phyloP scores from a whole-genome alignment of 2,797 vertebrate genomes.

The Darevskia nairensis region DNA sequence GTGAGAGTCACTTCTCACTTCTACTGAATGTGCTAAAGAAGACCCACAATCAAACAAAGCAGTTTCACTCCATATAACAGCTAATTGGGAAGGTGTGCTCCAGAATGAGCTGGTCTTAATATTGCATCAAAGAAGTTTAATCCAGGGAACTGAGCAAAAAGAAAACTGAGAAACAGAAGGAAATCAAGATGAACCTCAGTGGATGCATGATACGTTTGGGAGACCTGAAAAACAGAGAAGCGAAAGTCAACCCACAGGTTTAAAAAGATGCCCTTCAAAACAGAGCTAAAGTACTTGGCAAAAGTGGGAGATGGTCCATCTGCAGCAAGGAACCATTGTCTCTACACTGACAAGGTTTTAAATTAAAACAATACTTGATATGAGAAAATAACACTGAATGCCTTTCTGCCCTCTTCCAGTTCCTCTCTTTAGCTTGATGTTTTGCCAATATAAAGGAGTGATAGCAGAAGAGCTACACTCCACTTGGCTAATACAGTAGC shows the following conservation, averaged over 20 bases:
- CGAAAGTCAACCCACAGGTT: slow-evolving; percentile 1
- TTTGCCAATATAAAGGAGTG: slow-evolving; percentile 11
- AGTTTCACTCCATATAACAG: slow-evolving; percentile 32
- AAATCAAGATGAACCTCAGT: slow-evolving; percentile 48
- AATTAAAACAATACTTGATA: neutral
- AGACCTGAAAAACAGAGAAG: slow-evolving; percentile 30
- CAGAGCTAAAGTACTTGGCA: slow-evolving; percentile 12
- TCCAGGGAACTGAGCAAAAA: slow-evolving; percentile 32
- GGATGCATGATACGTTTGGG: slow-evolving; percentile 32
- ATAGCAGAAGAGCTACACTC: rapidly evolving
- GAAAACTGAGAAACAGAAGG: slow-evolving; percentile 35
- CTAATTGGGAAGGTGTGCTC: slow-evolving; percentile 56
- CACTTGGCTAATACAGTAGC: neutral
- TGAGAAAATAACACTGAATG: neutral
- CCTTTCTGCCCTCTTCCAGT: neutral
- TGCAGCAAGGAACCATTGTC: neutral
- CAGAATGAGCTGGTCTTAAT: slow-evolving; percentile 55
- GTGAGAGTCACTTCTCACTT: neutral
- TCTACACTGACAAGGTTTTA: neutral
- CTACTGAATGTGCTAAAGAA: neutral
- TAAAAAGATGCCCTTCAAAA: slow-evolving; percentile 19
- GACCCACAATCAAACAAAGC: slow-evolving; percentile 61
- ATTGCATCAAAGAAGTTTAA: slow-evolving; percentile 42
- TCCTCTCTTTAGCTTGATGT: neutral
- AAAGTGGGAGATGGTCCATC: neutral